phyloP scores from a whole-genome alignment of 1,140 invertebrate species.

The Ephestia elutella region DNA sequence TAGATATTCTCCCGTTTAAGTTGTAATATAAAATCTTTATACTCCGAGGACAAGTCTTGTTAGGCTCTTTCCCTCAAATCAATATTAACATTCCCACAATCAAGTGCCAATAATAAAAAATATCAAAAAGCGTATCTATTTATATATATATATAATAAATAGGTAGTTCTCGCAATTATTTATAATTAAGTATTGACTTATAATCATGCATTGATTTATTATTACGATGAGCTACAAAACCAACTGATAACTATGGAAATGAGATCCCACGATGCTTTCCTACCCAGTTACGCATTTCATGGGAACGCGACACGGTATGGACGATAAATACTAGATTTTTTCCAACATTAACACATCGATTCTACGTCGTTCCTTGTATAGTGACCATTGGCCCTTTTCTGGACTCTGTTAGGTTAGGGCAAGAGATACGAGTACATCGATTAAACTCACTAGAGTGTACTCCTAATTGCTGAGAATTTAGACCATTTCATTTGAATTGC shows the following conservation, averaged over 20 bases:
- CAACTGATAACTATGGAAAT: neutral
- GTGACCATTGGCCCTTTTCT: slow-evolving; percentile 3
- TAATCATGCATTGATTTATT: neutral
- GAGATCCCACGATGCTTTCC: neutral
- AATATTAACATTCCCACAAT: too few relatives aligned
- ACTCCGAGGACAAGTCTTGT: too few relatives aligned
- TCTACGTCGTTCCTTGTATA: neutral
- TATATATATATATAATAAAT: too few relatives aligned
- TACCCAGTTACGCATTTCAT: slow-evolving; percentile 9
- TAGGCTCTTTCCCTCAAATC: too few relatives aligned
- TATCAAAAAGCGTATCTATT: too few relatives aligned
- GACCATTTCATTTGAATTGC: neutral
- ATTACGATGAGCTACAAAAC: neutral
- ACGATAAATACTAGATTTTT: slow-evolving; percentile 6
- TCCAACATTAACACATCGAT: neutral
- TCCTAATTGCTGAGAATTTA: neutral
- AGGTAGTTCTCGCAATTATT: too few relatives aligned
- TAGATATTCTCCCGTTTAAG: too few relatives aligned
- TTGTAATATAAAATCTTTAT: too few relatives aligned
- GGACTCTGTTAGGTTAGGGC: neutral
- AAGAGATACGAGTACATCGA: neutral
- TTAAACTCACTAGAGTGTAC: neutral
- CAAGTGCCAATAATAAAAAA: too few relatives aligned
- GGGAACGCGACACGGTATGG: neutral
- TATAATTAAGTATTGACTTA: too few relatives aligned